Conservation (phyloP, 23 tunicate genomes). For the Halocynthia aurantium region DNA sequence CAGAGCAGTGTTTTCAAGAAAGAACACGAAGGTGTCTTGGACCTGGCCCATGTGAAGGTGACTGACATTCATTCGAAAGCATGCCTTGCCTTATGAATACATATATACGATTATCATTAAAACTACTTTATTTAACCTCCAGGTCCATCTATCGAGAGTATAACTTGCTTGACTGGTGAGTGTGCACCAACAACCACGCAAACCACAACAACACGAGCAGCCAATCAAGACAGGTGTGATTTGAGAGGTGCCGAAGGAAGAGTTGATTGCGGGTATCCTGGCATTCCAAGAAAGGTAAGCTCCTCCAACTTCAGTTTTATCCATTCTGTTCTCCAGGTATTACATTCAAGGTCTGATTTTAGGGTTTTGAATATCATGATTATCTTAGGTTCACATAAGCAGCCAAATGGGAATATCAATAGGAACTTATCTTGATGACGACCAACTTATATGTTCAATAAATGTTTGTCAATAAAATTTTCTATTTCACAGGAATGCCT, state of each 20-base stretch:
- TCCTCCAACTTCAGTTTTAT: background rate
- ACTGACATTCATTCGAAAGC: background rate
- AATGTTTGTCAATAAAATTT: background rate
- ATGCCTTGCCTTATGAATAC: background rate
- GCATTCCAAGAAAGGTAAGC: slow-evolving; percentile 3
- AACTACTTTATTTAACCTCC: background rate
- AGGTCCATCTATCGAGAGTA: background rate
- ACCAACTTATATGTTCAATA: background rate
- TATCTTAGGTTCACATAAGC: no score
- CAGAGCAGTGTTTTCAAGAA: background rate
- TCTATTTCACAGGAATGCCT: slow-evolving; percentile 1
- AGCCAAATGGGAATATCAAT: no score
- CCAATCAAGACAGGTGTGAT: slow-evolving; percentile 1
- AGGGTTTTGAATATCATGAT: no score
- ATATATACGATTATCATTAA: background rate
- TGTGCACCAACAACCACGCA: background rate
- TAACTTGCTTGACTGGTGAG: background rate
- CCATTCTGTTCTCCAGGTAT: background rate
- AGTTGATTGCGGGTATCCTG: slow-evolving; percentile 8
- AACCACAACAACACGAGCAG: background rate
- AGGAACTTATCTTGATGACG: no score
- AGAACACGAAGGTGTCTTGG: background rate
- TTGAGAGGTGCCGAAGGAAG: background rate
- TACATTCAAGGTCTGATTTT: no score
- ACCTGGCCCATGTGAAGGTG: background rate